These are phyloP conservation scores for Sphyrna mokarran DNA, from an alignment of 2,113 vertebrate genomes.

Conservation along the genomic window DNA sequence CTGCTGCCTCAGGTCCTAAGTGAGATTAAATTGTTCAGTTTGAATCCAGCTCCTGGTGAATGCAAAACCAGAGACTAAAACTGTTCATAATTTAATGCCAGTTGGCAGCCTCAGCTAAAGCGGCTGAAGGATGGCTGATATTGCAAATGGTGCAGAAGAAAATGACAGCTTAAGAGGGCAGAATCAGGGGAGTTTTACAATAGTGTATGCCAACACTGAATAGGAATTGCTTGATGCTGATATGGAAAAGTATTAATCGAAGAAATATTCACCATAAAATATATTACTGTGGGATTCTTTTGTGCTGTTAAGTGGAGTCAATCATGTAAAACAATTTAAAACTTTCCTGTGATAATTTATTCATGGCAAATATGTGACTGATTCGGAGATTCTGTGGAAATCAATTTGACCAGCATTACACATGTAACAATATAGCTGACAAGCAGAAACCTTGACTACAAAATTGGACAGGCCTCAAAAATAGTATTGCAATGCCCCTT, in stretches of 20 bases:
- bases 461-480: no score
- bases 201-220: background rate
- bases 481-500: no score
- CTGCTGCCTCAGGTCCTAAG: background rate
- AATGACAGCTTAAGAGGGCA: background rate
- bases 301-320: background rate
- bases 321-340: background rate
- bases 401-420: background rate
- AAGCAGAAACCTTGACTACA: background rate
- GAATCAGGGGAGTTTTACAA: background rate
- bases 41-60: background rate
- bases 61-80: background rate
- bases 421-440: background rate
- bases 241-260: background rate
- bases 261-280: background rate
- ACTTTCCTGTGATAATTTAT: background rate
- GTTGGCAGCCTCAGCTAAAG: background rate
- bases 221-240: background rate
- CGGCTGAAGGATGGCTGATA: background rate
- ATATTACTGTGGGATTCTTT: background rate
- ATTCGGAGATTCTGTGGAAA: background rate
- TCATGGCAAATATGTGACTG: background rate
- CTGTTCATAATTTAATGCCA: background rate
- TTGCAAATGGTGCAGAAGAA: background rate
- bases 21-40: background rate